A percentile compares a stretch with the other conserved stretches of the same genome.
phyloP scores from a whole-genome alignment of 1,140 invertebrate species.

The Caenorhabditis brenneri region DNA sequence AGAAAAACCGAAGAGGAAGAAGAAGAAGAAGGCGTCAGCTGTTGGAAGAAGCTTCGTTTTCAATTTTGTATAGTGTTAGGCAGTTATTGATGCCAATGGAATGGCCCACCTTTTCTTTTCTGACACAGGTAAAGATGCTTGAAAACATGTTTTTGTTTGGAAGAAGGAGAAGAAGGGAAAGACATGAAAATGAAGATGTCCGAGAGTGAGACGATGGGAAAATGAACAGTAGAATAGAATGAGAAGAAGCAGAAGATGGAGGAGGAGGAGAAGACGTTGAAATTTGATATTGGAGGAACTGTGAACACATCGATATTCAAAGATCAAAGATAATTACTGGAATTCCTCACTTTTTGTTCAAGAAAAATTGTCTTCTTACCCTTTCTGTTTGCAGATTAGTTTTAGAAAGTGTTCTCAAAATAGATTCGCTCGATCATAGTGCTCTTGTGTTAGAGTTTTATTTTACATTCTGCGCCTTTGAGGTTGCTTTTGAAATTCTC shows the following conservation, averaged over 20 bases:
- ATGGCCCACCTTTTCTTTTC: background rate
- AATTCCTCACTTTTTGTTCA: no score
- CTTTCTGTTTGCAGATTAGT: no score
- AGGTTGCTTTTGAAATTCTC: no score
- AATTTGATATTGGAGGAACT: background rate
- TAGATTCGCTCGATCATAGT: no score
- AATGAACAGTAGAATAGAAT: background rate
- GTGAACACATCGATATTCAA: background rate
- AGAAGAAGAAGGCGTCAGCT: conserved; percentile 28
- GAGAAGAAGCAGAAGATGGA: background rate
- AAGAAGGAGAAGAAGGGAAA: no score
- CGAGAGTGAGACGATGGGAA: background rate
- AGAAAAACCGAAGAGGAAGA: conserved; percentile 3
- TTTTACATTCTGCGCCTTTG: no score
- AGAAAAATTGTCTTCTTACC: no score
- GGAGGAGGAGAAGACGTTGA: background rate
- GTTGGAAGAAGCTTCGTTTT: conserved; percentile 11
- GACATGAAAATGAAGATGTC: background rate
- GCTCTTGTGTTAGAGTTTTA: no score
- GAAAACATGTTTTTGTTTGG: conserved; percentile 13
- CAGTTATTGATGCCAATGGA: background rate
- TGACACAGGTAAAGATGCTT: conserved; percentile 11
- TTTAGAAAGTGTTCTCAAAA: no score
- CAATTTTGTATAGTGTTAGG: conserved; percentile 42
- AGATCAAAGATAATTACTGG: background rate